phyloP scores from a whole-genome alignment of 2,113 vertebrate species.

The Cinclus mexicanus region DNA sequence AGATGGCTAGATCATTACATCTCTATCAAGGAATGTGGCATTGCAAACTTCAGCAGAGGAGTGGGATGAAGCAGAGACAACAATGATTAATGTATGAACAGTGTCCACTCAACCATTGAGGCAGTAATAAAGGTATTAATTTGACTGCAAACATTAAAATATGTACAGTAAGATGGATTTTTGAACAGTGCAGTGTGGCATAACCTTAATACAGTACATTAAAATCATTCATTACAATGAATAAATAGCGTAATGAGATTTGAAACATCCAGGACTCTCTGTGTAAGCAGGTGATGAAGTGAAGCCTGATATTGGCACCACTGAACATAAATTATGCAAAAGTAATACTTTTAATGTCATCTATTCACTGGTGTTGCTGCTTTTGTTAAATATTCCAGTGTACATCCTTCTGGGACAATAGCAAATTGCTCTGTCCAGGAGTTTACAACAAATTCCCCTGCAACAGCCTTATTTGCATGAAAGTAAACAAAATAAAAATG shows the following conservation, averaged over 20 bases:
- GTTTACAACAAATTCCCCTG: conserved; percentile 66
- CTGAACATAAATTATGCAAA: conserved; percentile 82
- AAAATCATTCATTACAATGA: conserved; percentile 78
- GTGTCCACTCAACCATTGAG: conserved; percentile 72
- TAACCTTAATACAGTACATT: conserved; percentile 75
- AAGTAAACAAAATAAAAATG: neutral
- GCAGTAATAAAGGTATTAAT: conserved; percentile 76
- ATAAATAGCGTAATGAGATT: conserved; percentile 81
- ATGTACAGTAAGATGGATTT: conserved; percentile 72
- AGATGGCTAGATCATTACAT: neutral
- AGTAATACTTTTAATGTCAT: conserved; percentile 75
- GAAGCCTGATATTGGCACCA: conserved; percentile 70
- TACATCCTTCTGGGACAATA: conserved; percentile 79
- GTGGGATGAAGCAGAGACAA: conserved; percentile 28
- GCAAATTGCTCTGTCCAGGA: conserved; percentile 77
- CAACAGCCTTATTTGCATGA: conserved; percentile 55
- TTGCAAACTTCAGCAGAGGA: neutral
- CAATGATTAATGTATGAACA: conserved; percentile 69
- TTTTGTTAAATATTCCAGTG: conserved; percentile 83
- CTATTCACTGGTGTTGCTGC: conserved; percentile 70
- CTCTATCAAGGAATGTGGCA: neutral
- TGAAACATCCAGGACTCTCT: conserved; percentile 66
- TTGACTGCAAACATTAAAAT: conserved; percentile 70
- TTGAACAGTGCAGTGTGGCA: conserved; percentile 70
- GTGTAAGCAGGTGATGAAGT: conserved; percentile 68